These are phyloP conservation scores for Entelurus aequoreus DNA, from an alignment of 2,113 vertebrate species.

Conservation along the genomic window DNA sequence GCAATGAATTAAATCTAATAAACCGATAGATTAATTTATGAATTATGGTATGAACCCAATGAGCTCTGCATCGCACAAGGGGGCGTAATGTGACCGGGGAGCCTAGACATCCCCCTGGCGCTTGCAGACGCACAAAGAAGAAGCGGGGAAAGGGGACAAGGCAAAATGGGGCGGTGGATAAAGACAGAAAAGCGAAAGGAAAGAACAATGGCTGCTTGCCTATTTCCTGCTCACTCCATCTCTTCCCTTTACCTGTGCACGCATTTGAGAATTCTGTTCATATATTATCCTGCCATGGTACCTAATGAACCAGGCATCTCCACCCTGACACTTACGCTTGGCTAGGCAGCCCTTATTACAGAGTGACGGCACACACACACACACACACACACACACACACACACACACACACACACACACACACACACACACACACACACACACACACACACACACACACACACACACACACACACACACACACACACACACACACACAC, in stretches of 20 bases:
- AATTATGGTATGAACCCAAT: conserved; percentile 47
- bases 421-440: too few relatives aligned
- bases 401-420: conserved; percentile 7
- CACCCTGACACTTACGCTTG: conserved; percentile 63
- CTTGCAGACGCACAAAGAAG: conserved; percentile 31
- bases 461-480: conserved; percentile 1
- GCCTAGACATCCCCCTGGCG: conserved; percentile 45
- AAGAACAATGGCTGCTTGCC: conserved; percentile 59
- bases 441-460: not conserved
- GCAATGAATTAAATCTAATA: conserved; percentile 56
- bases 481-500: not conserved
- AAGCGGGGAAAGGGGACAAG: conserved; percentile 27
- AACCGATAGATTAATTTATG: conserved; percentile 64
- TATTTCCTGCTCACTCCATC: conserved; percentile 32
- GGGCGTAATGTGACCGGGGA: conserved; percentile 57
- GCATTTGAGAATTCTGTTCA: conserved; percentile 55
- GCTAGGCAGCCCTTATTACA: conserved; percentile 65
- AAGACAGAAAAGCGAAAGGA: conserved; percentile 30
- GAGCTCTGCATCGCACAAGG: conserved; percentile 54
- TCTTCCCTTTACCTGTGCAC: conserved; percentile 50
- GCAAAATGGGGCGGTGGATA: conserved; percentile 24
- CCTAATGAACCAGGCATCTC: conserved; percentile 72
- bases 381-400: conserved; percentile 22
- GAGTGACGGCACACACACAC: not conserved
- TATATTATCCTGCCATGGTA: conserved; percentile 71